Base-by-base conservation (phyloP, 2,888 invertebrate species). In the Rotaria socialis region DNA sequence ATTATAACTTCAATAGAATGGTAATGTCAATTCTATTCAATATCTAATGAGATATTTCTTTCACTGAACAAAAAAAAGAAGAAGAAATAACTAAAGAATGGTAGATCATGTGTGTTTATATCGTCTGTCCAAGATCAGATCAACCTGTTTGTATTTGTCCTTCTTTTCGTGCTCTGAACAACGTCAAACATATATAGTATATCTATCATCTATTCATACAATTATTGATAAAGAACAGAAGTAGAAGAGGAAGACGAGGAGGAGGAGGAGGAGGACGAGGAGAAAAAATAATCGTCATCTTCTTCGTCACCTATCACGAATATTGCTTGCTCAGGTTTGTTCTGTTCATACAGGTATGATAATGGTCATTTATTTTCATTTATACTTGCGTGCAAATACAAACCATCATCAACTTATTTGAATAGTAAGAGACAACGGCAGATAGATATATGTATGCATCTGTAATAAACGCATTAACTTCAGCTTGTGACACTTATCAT, bases 101-200 rank as follows among this genome's bases (percentile, higher is more conserved):
- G n/a, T 8, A 67, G 35, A 67, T 35, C 35, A 67, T 14, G 35
- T 67, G 35, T 19, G 35, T 67, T 35, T 67, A 35, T 67, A 67
- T 67, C 67, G 35, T 67, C 19, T 67, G 35, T 67, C 35, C 67
- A 67, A 67, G 35, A 67, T 67, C 67, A 35, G 67, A 67, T 67
- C 35, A 67, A 67, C 67, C 67, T 67, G 67, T 19, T 67, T 67
- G 27, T 67, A 67, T 35, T 35, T 67, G 67, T 35, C 67, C 35
- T 67, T 67, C 35, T 67, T 67, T 67, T 35, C 67, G 67, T 67
- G 19, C 27, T 67, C 67, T 41, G 67, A 35, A 35, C 35, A 67
- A 67, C 27, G 67, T 67, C 41, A 67, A 41, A 67, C 35, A 67
- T 16, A 67, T 41, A 35, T 67, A 60, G 47, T 47, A 52, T 52